Percentiles rank a stretch among this genome's conserved stretches.
Conservation (phyloP, 2,888 invertebrate species). For the Archips crataeganus region DNA sequence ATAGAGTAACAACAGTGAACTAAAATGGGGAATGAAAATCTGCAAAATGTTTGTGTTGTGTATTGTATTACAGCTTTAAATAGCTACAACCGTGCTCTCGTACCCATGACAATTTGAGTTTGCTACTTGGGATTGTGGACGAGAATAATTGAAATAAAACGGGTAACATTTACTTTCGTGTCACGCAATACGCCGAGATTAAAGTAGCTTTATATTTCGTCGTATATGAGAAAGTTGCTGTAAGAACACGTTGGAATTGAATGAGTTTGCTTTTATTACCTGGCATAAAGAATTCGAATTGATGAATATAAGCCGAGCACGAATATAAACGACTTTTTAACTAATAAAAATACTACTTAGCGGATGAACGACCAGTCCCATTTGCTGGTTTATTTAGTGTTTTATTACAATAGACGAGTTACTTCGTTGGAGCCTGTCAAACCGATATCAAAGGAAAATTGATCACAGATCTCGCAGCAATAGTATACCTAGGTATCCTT, state of each 20-base stretch:
- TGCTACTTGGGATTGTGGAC: slow-evolving; percentile 54
- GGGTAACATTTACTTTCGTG: slow-evolving; percentile 66
- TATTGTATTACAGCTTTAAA: not conserved
- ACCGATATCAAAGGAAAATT: not conserved
- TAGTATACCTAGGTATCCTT: not conserved
- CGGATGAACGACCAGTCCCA: not conserved
- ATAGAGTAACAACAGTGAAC: too few species aligned
- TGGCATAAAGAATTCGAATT: slow-evolving; percentile 31
- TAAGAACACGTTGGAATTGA: slow-evolving; percentile 44
- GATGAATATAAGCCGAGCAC: slow-evolving; percentile 19
- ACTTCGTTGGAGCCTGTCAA: slow-evolving; percentile 30
- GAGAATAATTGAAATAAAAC: slow-evolving; percentile 69
- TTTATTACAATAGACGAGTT: not conserved
- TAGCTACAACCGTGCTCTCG: not conserved
- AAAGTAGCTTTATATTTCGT: slow-evolving; percentile 51
- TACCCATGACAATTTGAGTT: slow-evolving; percentile 52
- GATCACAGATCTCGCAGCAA: not conserved
- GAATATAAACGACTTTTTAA: slow-evolving; percentile 15
- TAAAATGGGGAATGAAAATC: not conserved
- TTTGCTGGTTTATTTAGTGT: slow-evolving; percentile 1
- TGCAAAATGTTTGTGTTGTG: not conserved
- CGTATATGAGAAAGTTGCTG: slow-evolving; percentile 53
- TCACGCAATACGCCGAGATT: slow-evolving; percentile 70
- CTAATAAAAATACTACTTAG: slow-evolving; percentile 4
- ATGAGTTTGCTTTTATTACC: slow-evolving; percentile 39